Evolutionary conservation across 2,888 invertebrate genomes (phyloP).

Genomic region (Amphipoea lucens): DNA sequence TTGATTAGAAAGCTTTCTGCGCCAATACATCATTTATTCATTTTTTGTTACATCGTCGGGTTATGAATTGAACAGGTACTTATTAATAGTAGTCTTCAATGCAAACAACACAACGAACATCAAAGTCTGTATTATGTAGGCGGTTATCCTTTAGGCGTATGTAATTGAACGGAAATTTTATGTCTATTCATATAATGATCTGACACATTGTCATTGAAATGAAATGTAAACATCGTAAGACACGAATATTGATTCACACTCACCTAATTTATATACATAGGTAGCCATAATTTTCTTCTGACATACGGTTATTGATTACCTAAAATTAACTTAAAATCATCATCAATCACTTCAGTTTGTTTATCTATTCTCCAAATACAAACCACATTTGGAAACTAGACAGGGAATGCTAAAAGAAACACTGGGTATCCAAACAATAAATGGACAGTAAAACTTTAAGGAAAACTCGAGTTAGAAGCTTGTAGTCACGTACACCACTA

Average conservation of each 20-base stretch:
- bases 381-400: neutral
- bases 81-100: neutral
- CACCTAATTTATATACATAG: neutral
- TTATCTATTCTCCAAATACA: constrained; percentile 1
- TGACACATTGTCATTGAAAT: constrained; percentile 6
- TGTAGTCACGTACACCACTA: constrained; percentile 43
- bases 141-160: neutral
- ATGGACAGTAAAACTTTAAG: constrained; percentile 37
- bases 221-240: constrained; percentile 1
- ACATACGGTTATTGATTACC: neutral
- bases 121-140: neutral
- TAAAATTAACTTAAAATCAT: neutral
- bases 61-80: neutral
- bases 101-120: neutral
- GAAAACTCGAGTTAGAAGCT: constrained; percentile 30
- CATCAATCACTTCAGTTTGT: constrained; percentile 6
- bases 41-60: neutral
- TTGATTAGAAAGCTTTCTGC: neutral
- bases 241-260: constrained; percentile 9
- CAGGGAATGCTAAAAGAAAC: neutral
- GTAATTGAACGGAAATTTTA: neutral
- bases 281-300: neutral
- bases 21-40: neutral
- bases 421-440: constrained; percentile 28
- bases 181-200: neutral